phyloP scores from a whole-genome alignment of 2,113 vertebrate species.

The Eptatretus burgeri region DNA sequence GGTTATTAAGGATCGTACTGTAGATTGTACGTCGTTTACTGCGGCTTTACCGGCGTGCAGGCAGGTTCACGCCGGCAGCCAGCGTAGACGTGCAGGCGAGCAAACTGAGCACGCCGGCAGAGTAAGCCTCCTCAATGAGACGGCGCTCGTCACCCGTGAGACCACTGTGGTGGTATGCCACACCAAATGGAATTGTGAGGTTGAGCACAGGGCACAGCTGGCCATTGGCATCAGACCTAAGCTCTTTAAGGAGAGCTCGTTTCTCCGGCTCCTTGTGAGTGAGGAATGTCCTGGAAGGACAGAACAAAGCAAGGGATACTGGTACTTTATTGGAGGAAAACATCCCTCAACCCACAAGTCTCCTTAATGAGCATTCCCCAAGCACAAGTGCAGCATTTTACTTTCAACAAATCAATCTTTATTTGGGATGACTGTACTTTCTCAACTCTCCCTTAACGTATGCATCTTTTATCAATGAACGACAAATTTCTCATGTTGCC shows the following conservation, averaged over 20 bases:
- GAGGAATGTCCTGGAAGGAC: slow-evolving; percentile 25
- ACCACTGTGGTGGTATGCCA: slow-evolving; percentile 79
- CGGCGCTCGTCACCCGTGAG: slow-evolving; percentile 53
- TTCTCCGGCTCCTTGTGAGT: slow-evolving; percentile 30
- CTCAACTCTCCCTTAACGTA: too few relatives aligned
- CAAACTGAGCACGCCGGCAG: slow-evolving; percentile 42
- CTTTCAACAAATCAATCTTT: too few relatives aligned
- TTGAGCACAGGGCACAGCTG: slow-evolving; percentile 39
- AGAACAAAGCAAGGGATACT: background rate
- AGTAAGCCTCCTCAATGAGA: slow-evolving; percentile 58
- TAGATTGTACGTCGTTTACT: background rate
- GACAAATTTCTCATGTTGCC: too few relatives aligned
- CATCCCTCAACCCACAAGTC: too few relatives aligned
- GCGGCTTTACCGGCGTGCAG: slow-evolving; percentile 42
- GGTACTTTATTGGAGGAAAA: too few relatives aligned
- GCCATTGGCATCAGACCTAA: slow-evolving; percentile 28
- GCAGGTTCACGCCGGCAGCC: slow-evolving; percentile 73
- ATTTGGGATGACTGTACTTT: too few relatives aligned
- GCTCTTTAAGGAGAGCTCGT: slow-evolving; percentile 22
- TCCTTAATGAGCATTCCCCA: too few relatives aligned
- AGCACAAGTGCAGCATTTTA: too few relatives aligned
- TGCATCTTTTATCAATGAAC: too few relatives aligned
- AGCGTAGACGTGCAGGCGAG: slow-evolving; percentile 75
- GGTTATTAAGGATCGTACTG: background rate
- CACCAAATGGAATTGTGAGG: slow-evolving; percentile 38